Conservation (phyloP, 2,797 vertebrate species). For the Ceyx erithaca region DNA sequence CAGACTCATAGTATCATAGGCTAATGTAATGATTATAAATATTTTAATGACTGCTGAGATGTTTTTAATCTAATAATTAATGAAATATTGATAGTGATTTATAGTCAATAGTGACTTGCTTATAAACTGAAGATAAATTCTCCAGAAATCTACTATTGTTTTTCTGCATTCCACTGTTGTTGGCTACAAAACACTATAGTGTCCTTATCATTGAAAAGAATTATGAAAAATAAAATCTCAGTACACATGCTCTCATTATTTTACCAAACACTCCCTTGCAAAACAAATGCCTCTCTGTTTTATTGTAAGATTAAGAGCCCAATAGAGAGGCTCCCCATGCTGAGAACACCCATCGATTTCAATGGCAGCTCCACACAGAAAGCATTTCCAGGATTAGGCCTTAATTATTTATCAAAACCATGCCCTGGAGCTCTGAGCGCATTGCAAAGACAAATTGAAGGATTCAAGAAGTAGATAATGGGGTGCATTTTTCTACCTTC, state of each 20-base stretch:
- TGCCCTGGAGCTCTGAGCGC: background rate
- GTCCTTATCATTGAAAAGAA: constrained; percentile 19
- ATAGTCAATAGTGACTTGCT: background rate
- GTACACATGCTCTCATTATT: background rate
- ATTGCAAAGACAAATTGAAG: constrained; percentile 22
- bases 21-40: background rate
- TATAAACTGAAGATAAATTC: background rate
- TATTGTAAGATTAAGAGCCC: constrained; percentile 32
- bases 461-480: constrained; percentile 10
- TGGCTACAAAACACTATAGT: background rate
- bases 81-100: background rate
- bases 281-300: constrained; percentile 25
- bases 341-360: constrained; percentile 6
- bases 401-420: constrained; percentile 60
- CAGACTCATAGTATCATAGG: background rate
- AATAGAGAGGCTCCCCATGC: background rate
- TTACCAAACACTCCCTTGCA: background rate
- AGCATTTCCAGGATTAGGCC: constrained; percentile 4
- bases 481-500: constrained; percentile 10
- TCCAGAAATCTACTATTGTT: background rate
- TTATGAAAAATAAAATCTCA: constrained; percentile 36
- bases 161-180: background rate
- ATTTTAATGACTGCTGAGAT: background rate
- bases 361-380: background rate
- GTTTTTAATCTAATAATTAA: background rate